phyloP scores from a whole-genome alignment of 2,888 invertebrate genomes.

The Eilema caniola region DNA sequence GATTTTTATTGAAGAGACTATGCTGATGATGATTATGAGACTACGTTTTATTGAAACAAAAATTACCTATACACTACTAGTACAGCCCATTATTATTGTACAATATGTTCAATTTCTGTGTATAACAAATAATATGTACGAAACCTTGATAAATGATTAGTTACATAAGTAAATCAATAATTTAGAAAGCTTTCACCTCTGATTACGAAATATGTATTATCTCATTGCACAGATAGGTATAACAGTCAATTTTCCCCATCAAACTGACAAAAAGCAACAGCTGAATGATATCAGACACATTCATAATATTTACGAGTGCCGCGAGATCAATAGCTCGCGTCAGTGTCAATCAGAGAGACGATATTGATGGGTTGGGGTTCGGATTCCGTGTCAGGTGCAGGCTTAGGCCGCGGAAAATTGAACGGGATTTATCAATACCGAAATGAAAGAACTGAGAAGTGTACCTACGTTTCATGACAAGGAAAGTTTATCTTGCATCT shows the following conservation, averaged over 20 bases:
- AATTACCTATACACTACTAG: too few species aligned
- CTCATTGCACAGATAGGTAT: not conserved
- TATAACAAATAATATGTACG: too few species aligned
- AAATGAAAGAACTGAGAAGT: slow-evolving; percentile 3
- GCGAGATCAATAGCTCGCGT: slow-evolving; percentile 16
- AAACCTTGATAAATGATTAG: too few species aligned
- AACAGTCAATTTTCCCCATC: not conserved
- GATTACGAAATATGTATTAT: not conserved
- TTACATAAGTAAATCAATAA: too few species aligned
- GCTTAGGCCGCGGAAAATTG: slow-evolving; percentile 11
- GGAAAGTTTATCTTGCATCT: not conserved
- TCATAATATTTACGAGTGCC: slow-evolving; percentile 15
- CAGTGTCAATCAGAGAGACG: slow-evolving; percentile 17
- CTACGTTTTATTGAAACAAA: too few species aligned
- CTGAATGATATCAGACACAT: slow-evolving; percentile 9
- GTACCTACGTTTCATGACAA: not conserved
- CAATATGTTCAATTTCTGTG: too few species aligned
- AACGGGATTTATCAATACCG: slow-evolving; percentile 3
- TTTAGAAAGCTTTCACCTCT: too few species aligned
- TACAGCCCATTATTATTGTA: too few species aligned
- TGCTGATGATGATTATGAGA: too few species aligned
- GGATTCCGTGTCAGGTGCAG: slow-evolving; percentile 14
- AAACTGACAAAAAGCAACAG: slow-evolving; percentile 12
- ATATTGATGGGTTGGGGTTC: slow-evolving; percentile 8
- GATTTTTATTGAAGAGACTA: too few species aligned